These are phyloP conservation scores for Pecten maximus DNA, from an alignment of 2,888 invertebrate species.

Conservation along the genomic window DNA sequence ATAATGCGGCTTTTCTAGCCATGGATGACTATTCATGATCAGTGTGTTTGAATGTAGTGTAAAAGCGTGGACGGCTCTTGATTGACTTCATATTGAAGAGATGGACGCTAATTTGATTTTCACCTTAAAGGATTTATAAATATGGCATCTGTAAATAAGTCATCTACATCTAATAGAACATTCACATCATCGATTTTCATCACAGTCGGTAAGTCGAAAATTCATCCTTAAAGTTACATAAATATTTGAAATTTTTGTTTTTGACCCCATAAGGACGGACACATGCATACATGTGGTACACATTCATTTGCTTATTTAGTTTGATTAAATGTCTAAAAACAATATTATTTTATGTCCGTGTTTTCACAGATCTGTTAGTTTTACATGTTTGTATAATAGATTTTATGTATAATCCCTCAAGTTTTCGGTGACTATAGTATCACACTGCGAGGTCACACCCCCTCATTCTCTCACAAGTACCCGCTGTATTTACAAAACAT, in stretches of 20 bases:
- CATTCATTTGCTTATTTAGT: neutral
- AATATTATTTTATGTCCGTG: neutral
- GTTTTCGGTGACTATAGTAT: neutral
- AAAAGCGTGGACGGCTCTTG: neutral
- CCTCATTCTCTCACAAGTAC: neutral
- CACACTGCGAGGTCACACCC: neutral
- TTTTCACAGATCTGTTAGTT: neutral
- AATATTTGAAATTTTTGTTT: neutral
- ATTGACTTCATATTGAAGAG: neutral
- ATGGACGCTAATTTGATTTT: constrained; percentile 5
- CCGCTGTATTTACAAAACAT: neutral
- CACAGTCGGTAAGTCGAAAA: constrained; percentile 40
- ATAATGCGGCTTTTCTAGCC: neutral
- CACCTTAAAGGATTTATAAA: neutral
- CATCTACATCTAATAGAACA: constrained; percentile 36
- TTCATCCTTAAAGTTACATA: neutral
- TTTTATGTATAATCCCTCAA: neutral
- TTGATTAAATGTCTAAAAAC: neutral
- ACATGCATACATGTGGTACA: neutral
- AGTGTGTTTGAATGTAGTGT: neutral
- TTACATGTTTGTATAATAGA: neutral
- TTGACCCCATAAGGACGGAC: neutral
- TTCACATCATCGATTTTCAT: constrained; percentile 45
- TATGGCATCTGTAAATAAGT: neutral
- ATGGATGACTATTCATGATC: neutral